Conservation (phyloP, 2,797 vertebrate genomes). For the Bradypus variegatus region DNA sequence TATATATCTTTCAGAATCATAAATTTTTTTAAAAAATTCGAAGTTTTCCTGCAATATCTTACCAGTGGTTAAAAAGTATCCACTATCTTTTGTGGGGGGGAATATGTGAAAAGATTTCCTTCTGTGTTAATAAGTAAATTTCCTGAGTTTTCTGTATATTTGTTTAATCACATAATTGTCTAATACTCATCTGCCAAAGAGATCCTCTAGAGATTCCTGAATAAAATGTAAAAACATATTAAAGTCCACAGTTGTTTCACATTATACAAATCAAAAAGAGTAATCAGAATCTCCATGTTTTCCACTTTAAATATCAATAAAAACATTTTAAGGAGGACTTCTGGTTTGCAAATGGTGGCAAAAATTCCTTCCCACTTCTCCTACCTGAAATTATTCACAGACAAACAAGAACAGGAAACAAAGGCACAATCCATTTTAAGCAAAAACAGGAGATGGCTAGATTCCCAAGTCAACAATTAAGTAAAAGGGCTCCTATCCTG, state of each 20-base stretch:
- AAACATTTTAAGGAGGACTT: not conserved
- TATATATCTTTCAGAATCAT: not conserved
- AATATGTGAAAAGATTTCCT: not conserved
- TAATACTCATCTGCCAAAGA: constrained; percentile 8
- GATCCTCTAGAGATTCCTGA: not conserved
- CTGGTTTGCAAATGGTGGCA: not conserved
- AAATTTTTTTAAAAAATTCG: not conserved
- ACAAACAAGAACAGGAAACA: not conserved
- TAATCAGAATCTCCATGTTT: not conserved
- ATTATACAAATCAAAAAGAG: constrained; percentile 9
- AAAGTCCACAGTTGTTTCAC: not conserved
- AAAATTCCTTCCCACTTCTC: not conserved
- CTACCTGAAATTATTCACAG: not conserved
- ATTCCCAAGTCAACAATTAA: not conserved
- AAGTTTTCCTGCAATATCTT: not conserved
- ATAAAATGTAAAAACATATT: not conserved
- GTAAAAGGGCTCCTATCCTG: not conserved
- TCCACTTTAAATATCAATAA: constrained; percentile 5
- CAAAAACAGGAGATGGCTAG: not conserved
- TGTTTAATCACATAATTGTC: not conserved
- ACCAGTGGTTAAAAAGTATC: not conserved
- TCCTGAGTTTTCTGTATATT: not conserved
- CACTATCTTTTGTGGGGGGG: not conserved
- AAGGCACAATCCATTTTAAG: not conserved
- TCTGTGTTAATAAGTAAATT: not conserved